Evolutionary conservation across 2,888 invertebrate species (phyloP).

Genomic region (Liodrosophila aerea): DNA sequence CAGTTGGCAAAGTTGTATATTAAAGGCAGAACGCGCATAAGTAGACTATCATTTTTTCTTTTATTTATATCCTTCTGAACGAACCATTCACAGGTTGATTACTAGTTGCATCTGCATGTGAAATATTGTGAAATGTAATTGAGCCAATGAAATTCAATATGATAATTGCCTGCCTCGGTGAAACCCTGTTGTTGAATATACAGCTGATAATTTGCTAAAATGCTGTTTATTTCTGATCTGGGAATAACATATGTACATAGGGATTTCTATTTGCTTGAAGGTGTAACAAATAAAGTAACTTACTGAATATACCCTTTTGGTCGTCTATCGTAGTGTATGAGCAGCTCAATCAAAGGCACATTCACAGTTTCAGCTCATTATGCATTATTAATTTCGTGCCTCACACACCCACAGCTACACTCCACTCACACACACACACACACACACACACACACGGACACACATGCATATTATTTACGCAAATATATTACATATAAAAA

Average conservation of each 20-base stretch:
- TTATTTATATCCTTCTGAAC: constrained; percentile 20
- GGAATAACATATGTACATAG: too few relatives aligned
- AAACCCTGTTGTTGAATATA: background rate
- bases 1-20: constrained; percentile 39
- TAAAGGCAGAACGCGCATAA: constrained; percentile 41
- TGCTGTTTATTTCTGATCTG: too few relatives aligned
- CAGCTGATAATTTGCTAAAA: too few relatives aligned
- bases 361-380: constrained; percentile 55
- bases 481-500: constrained; percentile 29
- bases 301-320: background rate
- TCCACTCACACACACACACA: constrained; percentile 10
- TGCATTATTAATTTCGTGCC: constrained; percentile 52
- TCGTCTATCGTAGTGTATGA: background rate
- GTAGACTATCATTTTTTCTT: constrained; percentile 51
- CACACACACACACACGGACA: constrained; percentile 13
- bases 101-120: constrained; percentile 4
- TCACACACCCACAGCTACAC: constrained; percentile 11
- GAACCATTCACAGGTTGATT: background rate
- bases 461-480: constrained; percentile 3
- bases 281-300: too few relatives aligned
- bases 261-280: too few relatives aligned
- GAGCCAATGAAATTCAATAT: constrained; percentile 1
- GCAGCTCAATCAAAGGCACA: constrained; percentile 43
- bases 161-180: background rate
- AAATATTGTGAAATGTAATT: background rate